Evolutionary conservation across 1,140 invertebrate species (phyloP).

Genomic region (Ectropis grisescens): DNA sequence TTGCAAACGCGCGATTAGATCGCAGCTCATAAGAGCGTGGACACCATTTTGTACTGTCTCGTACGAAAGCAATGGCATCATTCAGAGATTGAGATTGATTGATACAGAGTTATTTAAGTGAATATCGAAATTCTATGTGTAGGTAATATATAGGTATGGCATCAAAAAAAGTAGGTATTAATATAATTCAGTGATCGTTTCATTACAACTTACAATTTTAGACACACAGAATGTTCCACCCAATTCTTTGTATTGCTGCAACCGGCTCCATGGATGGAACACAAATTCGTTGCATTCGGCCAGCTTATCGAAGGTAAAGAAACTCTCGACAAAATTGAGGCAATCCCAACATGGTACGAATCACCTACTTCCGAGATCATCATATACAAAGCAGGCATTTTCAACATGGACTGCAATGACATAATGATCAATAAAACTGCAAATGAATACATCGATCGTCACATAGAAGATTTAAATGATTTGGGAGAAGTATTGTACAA

Average conservation of each 20-base stretch:
- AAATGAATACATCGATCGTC: slow-evolving; percentile 40
- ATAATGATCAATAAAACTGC: slow-evolving; percentile 37
- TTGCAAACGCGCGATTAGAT: no score
- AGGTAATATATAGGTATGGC: no score
- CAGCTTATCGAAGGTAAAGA: slow-evolving; percentile 70
- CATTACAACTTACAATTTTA: slow-evolving; percentile 17
- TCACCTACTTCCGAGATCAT: slow-evolving; percentile 47
- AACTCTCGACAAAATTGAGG: slow-evolving; percentile 63
- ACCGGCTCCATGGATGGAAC: slow-evolving; percentile 80
- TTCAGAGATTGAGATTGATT: no score
- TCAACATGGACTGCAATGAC: slow-evolving; percentile 47
- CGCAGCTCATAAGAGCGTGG: no score
- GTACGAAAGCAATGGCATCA: no score
- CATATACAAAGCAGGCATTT: slow-evolving; percentile 42
- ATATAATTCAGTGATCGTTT: no score
- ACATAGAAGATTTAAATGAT: slow-evolving; percentile 36
- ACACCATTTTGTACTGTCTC: no score
- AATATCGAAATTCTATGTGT: no score
- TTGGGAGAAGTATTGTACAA: slow-evolving; percentile 32
- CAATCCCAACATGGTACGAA: slow-evolving; percentile 64
- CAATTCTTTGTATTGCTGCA: slow-evolving; percentile 87
- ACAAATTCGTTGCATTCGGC: slow-evolving; percentile 86
- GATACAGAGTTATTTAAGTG: no score
- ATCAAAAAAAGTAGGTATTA: no score
- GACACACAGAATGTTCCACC: slow-evolving; percentile 74